Evolutionary conservation across 1,140 invertebrate species (phyloP).

Genomic region (Drosophila varians): DNA sequence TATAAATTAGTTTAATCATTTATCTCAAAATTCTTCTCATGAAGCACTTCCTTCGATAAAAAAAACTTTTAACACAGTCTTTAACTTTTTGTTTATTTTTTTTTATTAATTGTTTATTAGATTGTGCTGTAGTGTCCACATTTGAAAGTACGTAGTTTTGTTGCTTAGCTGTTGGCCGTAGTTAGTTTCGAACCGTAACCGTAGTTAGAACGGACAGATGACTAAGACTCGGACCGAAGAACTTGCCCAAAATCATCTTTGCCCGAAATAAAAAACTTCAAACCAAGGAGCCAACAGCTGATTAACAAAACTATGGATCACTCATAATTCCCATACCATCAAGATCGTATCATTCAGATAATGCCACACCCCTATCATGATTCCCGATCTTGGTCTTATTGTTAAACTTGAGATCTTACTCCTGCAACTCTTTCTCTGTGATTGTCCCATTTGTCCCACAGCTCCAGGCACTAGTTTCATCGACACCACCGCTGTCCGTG

Average conservation of each 20-base stretch:
- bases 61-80: too few species aligned
- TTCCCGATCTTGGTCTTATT: too few species aligned
- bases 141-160: slow-evolving; percentile 71
- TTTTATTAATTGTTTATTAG: slow-evolving; percentile 35
- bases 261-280: background rate
- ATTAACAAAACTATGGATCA: slow-evolving; percentile 66
- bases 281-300: slow-evolving; percentile 64
- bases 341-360: background rate
- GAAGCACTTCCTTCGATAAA: background rate
- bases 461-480: slow-evolving; percentile 83
- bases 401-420: slow-evolving; percentile 32
- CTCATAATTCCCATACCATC: slow-evolving; percentile 2
- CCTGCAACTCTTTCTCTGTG: slow-evolving; percentile 42
- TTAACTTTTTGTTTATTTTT: slow-evolving; percentile 19
- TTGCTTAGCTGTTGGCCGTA: slow-evolving; percentile 79
- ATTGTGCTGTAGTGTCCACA: slow-evolving; percentile 51
- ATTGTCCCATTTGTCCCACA: slow-evolving; percentile 50
- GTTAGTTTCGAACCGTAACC: slow-evolving; percentile 52
- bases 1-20: too few species aligned
- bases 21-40: background rate
- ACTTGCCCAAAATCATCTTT: background rate
- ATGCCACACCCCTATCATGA: slow-evolving; percentile 2
- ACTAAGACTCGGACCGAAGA: slow-evolving; percentile 13
- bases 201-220: slow-evolving; percentile 48
- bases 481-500: slow-evolving; percentile 78